These are phyloP conservation scores for Temnothorax longispinosus DNA, from an alignment of 1,140 invertebrate species.

Conservation along the genomic window DNA sequence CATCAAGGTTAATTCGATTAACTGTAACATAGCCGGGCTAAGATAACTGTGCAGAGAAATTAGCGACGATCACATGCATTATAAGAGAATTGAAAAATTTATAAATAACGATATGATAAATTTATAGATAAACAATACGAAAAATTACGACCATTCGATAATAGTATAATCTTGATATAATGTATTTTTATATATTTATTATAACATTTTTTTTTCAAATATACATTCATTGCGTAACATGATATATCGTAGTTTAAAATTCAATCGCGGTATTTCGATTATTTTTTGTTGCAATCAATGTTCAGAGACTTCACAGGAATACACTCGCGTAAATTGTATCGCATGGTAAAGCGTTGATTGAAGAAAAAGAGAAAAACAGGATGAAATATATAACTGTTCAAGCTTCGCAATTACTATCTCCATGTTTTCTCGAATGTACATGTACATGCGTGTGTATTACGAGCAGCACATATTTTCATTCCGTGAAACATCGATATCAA, in stretches of 20 bases:
- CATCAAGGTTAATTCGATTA: neutral
- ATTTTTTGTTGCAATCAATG: conserved; percentile 16
- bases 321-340: conserved; percentile 6
- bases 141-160: neutral
- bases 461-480: neutral
- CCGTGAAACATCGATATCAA: neutral
- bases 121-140: neutral
- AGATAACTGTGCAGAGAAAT: neutral
- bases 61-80: neutral
- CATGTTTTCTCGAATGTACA: neutral
- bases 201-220: no score
- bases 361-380: conserved; percentile 19
- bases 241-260: conserved; percentile 13
- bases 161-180: neutral
- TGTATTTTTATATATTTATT: neutral
- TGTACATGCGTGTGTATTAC: neutral
- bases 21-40: neutral
- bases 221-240: neutral
- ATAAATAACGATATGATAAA: no score
- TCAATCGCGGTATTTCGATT: neutral
- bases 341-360: conserved; percentile 24
- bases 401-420: conserved; percentile 27
- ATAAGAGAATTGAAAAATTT: neutral
- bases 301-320: neutral
- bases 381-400: neutral